Percentiles rank a stretch among this genome's conserved stretches.
Evolutionary conservation across 2,113 vertebrate species (phyloP).

Genomic region (Arenaria interpres): DNA sequence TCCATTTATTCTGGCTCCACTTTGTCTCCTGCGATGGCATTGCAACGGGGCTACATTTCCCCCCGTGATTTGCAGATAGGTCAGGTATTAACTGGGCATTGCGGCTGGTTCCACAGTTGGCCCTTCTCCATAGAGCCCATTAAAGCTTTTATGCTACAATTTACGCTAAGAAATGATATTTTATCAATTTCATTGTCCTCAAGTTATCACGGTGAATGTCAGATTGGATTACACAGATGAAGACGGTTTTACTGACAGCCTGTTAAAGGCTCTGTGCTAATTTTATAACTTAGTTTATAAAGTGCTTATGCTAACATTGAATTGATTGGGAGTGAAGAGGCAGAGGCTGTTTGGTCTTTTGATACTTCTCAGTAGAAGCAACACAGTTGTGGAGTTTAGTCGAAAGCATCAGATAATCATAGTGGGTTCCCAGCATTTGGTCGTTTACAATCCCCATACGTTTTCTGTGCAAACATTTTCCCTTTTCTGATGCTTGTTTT

Average conservation of each 20-base stretch:
- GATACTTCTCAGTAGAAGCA: background rate
- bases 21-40: background rate
- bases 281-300: conserved; percentile 17
- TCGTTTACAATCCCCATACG: background rate
- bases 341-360: background rate
- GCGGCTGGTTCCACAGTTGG: background rate
- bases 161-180: conserved; percentile 20
- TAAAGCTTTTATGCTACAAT: background rate
- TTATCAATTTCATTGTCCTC: background rate
- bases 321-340: background rate
- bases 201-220: background rate
- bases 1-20: background rate
- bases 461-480: conserved; percentile 69
- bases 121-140: conserved; percentile 32
- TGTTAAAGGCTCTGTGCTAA: background rate
- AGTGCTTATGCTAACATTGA: background rate
- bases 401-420: background rate
- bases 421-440: background rate
- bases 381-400: background rate
- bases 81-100: background rate
- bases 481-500: conserved; percentile 59
- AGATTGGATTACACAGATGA: conserved; percentile 20
- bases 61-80: background rate
- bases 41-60: background rate
- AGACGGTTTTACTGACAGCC: background rate